These are phyloP conservation scores for Eurosta solidaginis DNA, from an alignment of 1,140 invertebrate species.

Conservation along the genomic window DNA sequence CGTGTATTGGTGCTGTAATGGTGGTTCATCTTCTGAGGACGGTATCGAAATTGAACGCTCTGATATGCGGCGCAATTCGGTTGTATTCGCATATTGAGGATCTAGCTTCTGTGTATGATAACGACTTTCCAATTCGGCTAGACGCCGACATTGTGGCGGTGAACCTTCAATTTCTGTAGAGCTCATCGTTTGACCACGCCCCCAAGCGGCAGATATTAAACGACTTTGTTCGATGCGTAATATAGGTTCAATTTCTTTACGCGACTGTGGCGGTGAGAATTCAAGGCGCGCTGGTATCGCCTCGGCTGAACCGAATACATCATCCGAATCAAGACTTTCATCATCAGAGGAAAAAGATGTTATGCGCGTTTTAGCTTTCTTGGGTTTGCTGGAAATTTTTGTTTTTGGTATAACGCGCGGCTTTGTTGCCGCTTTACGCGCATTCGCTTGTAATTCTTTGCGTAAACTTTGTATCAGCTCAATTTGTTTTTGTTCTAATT, in stretches of 20 bases:
- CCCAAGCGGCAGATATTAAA: conserved; percentile 68
- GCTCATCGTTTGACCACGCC: conserved; percentile 73
- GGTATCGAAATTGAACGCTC: conserved; percentile 73
- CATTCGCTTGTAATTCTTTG: conserved; percentile 52
- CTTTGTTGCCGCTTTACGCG: conserved; percentile 50
- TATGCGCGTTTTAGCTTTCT: conserved; percentile 69
- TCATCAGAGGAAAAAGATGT: conserved; percentile 74
- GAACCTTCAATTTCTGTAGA: conserved; percentile 75
- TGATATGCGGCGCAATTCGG: conserved; percentile 69
- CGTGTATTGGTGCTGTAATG: conserved; percentile 54
- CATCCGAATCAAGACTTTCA: conserved; percentile 73
- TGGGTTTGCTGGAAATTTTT: conserved; percentile 51
- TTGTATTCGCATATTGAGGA: conserved; percentile 64
- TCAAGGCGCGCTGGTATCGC: conserved; percentile 70
- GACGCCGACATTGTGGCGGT: conserved; percentile 68
- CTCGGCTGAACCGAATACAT: conserved; percentile 73
- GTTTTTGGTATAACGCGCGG: conserved; percentile 56
- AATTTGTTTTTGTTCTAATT: conserved; percentile 62
- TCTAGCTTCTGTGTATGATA: conserved; percentile 67
- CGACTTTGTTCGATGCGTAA: conserved; percentile 71
- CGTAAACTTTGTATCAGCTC: conserved; percentile 59
- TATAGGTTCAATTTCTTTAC: conserved; percentile 73
- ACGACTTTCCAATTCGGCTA: conserved; percentile 65
- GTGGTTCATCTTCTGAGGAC: conserved; percentile 69
- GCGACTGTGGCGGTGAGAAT: conserved; percentile 71